Base-by-base conservation (phyloP, 2,113 vertebrate genomes). In the Capra hircus region DNA sequence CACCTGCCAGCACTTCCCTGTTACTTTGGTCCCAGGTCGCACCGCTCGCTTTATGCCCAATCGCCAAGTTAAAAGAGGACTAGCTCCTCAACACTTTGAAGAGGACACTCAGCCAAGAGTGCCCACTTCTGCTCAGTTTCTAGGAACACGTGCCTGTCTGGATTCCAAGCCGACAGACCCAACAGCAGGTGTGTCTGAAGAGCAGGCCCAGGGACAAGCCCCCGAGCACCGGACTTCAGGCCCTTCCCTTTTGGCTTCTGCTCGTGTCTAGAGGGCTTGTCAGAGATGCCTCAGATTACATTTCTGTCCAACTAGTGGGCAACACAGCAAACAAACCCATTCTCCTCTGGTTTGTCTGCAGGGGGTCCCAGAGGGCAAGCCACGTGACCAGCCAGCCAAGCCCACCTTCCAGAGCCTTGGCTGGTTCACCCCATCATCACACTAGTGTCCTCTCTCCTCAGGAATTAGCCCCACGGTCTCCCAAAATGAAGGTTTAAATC, bases 401-500 rank as follows among this genome's bases (percentile, higher is more conserved):
- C n/a, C 95, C 45, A 50, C 85, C 25, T 62, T 52, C 67, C 87
- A 28, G 85, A 48, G 43, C 14, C 36, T 28, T 27, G 1, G 3
- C 74, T 1, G 28, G 36, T 28, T 81, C 82, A 43, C 45, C 52
- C 8, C 2, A 27, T 33, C 67, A 12, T 3, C 91, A 40, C 45
- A 12, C 25, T 74, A 13, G 64, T 2, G 4, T 36, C 43, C 80
- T 50, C 71, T 85, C 77, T 86, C 77, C 60, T 81, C 52, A 3
- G 86, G 40, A 92, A 95, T 60, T 60, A 53, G 88, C 71, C 17
- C 59, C 40, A 17, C 60, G 3, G 23, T 43, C 87, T 90, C 78
- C 91, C 12, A 5, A 74, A 91, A 90, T 45, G 36, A 59, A 2
- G 28, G 80, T 80, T 64, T 57, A n/a, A 81, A 53, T 52, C 67